Evolutionary conservation across 1,140 invertebrate genomes (phyloP), one percentile per base, ranked within the genome.

Genomic region (Meloidogyne floridensis): DNA sequence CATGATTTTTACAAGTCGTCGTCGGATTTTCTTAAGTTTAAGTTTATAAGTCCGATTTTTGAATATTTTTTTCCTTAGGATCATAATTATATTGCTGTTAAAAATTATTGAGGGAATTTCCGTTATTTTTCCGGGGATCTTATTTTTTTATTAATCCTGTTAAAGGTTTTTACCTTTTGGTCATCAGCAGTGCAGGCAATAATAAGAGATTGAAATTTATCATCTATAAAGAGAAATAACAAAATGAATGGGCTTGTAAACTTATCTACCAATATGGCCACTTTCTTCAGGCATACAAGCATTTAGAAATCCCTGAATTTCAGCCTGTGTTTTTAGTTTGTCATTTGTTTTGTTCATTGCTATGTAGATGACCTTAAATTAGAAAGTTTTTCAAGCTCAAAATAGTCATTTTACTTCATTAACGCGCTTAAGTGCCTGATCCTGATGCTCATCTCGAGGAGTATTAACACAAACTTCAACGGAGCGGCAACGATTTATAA

Each of bases 191-290:
- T 79, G 11, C 56, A 65, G 20, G 69, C 77, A 72, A 79, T 79
- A 72, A 79, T 79, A 15, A 51, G 65, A 15, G 77, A 79, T n/a
- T 79, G 77, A 10, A 79, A 79, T 70, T 79, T 79, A 51, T 79
- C 77, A 47, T 79, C 77, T 79, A 47, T 10, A 69, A 32, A 65
- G 10, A 13, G 5, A 70, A 20, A 20, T 3, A 11, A 43, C n/a
- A 5, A 20, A 70, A 32, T 32, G 32, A 42, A 65, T 77, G n/a
- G 9, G 70, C 3, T n/a, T 32, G 5, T 4, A 78, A 65, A 9
- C 15, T 15, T 5, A 79, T 53, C 5, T 18, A 79, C 77, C 77
- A 79, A 79, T 70, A 18, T 72, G 56, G 9, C 77, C 77, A 4
- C 15, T 54, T 70, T 79, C 77, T 54, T 79, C 77, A 3, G 77